Evolutionary conservation across 1,140 invertebrate species (phyloP).

Genomic region (Zaprionus davidi): DNA sequence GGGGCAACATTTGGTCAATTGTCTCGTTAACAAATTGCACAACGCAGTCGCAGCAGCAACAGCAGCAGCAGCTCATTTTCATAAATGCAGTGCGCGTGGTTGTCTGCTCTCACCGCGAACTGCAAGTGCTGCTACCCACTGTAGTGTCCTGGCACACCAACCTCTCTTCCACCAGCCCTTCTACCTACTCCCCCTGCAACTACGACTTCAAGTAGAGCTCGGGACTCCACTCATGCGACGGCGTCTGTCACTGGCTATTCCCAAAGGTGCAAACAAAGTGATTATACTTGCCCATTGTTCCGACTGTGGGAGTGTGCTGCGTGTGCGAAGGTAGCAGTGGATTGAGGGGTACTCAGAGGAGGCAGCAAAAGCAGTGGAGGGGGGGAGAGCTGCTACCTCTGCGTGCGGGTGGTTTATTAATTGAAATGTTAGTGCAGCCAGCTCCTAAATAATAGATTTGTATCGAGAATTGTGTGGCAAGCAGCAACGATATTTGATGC

Average conservation of each 20-base stretch:
- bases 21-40: slow-evolving; percentile 78
- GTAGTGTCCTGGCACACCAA: slow-evolving; percentile 16
- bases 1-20: slow-evolving; percentile 70
- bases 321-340: slow-evolving; percentile 5
- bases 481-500: slow-evolving; percentile 78
- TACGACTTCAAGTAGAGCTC: slow-evolving; percentile 6
- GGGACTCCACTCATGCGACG: slow-evolving; percentile 54
- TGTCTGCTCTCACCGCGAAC: not conserved
- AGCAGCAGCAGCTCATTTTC: slow-evolving; percentile 73
- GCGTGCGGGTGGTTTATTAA: slow-evolving; percentile 74
- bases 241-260: slow-evolving; percentile 79
- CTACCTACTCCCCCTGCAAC: not conserved
- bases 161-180: not conserved
- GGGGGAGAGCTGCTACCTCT: slow-evolving; percentile 34
- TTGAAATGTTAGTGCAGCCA: slow-evolving; percentile 78
- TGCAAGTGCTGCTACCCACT: slow-evolving; percentile 2
- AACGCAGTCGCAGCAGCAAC: slow-evolving; percentile 9
- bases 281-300: slow-evolving; percentile 82
- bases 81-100: slow-evolving; percentile 63
- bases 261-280: slow-evolving; percentile 82
- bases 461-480: slow-evolving; percentile 74
- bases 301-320: slow-evolving; percentile 52
- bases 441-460: slow-evolving; percentile 79
- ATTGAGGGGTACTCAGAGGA: not conserved
- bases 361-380: not conserved